These are phyloP conservation scores for Eleginops maclovinus DNA, from an alignment of 2,113 vertebrate species.

Conservation along the genomic window DNA sequence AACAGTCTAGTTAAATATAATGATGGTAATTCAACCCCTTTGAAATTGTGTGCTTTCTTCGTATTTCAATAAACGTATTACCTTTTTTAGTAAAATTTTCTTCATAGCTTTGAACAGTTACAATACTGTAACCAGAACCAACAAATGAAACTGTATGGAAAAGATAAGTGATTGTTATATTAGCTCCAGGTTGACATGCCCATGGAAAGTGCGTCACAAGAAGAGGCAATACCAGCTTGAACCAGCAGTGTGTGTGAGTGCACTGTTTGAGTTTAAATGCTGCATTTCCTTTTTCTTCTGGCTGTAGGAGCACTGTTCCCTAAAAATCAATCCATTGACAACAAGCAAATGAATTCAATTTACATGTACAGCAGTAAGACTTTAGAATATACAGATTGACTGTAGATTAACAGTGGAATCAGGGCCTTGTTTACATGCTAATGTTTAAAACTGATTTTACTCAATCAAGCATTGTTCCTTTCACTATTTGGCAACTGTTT, in stretches of 20 bases:
- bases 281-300: constrained; percentile 22
- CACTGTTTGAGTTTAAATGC: constrained; percentile 35
- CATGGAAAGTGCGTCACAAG: neutral
- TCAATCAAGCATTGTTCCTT: constrained; percentile 27
- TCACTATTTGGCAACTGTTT: constrained; percentile 27
- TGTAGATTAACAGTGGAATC: constrained; percentile 25
- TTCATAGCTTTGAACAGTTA: constrained; percentile 45
- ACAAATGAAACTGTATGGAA: constrained; percentile 14
- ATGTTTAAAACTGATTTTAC: constrained; percentile 25
- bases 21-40: constrained; percentile 39
- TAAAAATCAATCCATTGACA: constrained; percentile 21
- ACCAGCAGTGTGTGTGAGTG: constrained; percentile 64
- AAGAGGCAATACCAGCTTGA: constrained; percentile 47
- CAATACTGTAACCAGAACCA: constrained; percentile 39
- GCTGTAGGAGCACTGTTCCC: constrained; percentile 26
- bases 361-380: constrained; percentile 16
- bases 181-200: constrained; percentile 38
- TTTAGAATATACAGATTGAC: constrained; percentile 1
- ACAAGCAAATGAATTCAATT: constrained; percentile 32
- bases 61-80: constrained; percentile 33
- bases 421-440: constrained; percentile 55
- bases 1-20: constrained; percentile 63
- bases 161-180: constrained; percentile 6
- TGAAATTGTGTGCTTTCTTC: constrained; percentile 67
- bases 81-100: constrained; percentile 18